Base-by-base conservation (phyloP, 1,140 invertebrate species). In the Manduca sexta region DNA sequence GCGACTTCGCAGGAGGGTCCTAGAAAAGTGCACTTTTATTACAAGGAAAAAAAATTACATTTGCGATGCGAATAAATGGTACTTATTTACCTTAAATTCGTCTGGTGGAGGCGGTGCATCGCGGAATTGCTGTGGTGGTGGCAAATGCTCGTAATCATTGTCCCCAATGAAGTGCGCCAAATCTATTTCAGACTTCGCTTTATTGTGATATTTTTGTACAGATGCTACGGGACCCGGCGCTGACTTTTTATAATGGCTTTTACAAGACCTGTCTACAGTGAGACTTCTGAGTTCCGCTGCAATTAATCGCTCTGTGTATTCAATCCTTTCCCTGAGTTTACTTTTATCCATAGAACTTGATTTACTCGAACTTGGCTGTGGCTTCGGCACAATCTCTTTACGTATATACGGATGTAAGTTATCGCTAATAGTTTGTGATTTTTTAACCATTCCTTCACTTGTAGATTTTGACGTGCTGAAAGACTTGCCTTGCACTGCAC, bases 101-200 rank as follows among this genome's bases (percentile, higher is more conserved):
- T 93, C 92, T 0, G 93, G 93, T 7, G 90, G 90, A 2, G 91
- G 89, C n/a, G 92, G 91, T 18, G 91, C 89, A 84, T 95, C 94
- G 73, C 93, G 90, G 62, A 95, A 95, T 83, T 95, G 93, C 62
- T 94, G 92, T 0, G 94, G 94, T 1, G 94, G 94, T 6, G 93
- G 93, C 4, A 95, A 88, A 65, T 94, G 92, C 69, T 94, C 93
- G 64, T 93, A 92, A 11, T 91, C 89, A 63, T 90, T 88, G 33
- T 91, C 88, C 5, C 80, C 76, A 30, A 77, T 74, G 43, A 88
- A 76, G 52, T 86, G 87, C 29, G 82, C 87, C 5, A 89, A 74
- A 62, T 88, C 84, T 38, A 88, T 69, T 56, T 88, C 80, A 33
- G 88, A 86, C 86, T 88, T 74, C 62, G 90, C 81, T 85, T 91